Evolutionary conservation across 2,113 vertebrate genomes (phyloP), one percentile per base, ranked within the genome.

Genomic region (Otocyon megalotis): DNA sequence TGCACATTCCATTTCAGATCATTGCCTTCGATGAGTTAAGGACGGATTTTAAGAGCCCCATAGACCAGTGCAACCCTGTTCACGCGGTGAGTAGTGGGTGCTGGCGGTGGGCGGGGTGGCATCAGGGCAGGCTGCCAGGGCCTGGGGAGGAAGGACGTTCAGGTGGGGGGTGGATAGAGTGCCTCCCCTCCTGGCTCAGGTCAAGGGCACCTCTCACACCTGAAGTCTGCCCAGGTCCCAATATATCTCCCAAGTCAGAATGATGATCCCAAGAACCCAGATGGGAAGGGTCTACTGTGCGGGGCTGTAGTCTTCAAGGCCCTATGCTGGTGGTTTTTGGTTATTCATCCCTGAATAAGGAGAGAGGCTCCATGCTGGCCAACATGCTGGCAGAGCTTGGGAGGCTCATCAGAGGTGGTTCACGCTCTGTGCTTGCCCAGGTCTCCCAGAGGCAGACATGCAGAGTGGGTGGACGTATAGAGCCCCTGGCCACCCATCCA

Each of bases 1-100:
- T 53, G 8, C n/a, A 54, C 93, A 20, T 17, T 98, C 91, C 98
- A 58, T 98, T 99, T 97, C 99, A 99, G 99, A 99, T 99, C 95
- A 99, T 99, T 28, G 99, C 99, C 30, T 99, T 99, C 97, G 99
- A 99, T 97, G 99, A 99, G 96, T 99, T 99, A 95, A 99, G 99
- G 95, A 99, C 99, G 16, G 99, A 99, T 98, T 99, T 99, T 99
- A 99, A 99, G 99, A 99, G 99, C 98, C 99, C 99, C 58, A 99
- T 99, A 88, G 99, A 99, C 98, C 99, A 99, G 98, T 99, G 99
- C 98, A 99, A 99, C 98, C 99, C 99, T 3, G 99, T 99, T 95
- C 99, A 99, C 50, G 99, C 99, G 96, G 99, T 99, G 98, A 99
- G 99, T 99, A 71, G 91, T 2, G 16, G 67, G 85, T 24, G 24